Evolutionary conservation across 1,140 invertebrate species (phyloP).

Genomic region (Drosophila albomicans): DNA sequence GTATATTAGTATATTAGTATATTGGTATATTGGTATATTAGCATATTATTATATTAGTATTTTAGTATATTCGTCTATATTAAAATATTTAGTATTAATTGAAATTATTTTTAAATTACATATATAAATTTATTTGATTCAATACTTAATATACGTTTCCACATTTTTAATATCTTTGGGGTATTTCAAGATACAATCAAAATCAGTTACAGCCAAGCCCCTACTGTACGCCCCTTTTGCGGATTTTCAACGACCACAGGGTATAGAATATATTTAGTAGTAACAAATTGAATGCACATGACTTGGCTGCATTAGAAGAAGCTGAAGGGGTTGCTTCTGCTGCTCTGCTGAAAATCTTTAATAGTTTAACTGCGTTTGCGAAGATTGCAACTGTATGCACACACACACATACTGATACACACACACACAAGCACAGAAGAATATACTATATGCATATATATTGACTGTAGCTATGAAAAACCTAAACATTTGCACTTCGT

Average conservation of each 20-base stretch:
- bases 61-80: no score
- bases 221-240: no score
- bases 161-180: no score
- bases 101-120: no score
- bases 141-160: no score
- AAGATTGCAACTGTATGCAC: slow-evolving; percentile 16
- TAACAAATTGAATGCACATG: slow-evolving; percentile 9
- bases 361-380: slow-evolving; percentile 25
- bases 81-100: no score
- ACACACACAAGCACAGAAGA: not conserved
- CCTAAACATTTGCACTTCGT: slow-evolving; percentile 72
- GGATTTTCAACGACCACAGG: not conserved
- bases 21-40: no score
- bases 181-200: not conserved
- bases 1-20: no score
- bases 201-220: not conserved
- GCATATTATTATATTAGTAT: no score
- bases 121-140: no score
- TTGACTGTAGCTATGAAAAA: slow-evolving; percentile 49
- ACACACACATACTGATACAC: slow-evolving; percentile 2
- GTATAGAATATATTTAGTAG: not conserved
- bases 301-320: not conserved
- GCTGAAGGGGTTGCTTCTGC: slow-evolving; percentile 7
- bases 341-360: slow-evolving; percentile 5
- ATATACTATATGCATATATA: slow-evolving; percentile 29